A percentile compares a stretch with the other conserved stretches of the same genome.
phyloP scores from a whole-genome alignment of 2,113 vertebrate genomes.

The Cheirogaleus medius region DNA sequence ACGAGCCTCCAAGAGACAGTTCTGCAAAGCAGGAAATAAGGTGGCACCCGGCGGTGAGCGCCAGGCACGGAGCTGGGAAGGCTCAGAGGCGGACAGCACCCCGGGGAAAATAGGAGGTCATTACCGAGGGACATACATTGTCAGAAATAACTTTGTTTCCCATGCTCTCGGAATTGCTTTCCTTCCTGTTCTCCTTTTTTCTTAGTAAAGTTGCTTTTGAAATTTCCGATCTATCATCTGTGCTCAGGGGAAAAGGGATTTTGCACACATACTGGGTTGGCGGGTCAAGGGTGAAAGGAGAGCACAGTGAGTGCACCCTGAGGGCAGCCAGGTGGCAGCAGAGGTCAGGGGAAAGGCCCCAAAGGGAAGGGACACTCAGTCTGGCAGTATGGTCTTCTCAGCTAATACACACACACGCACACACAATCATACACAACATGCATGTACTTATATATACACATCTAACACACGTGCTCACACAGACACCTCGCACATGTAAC shows the following conservation, averaged over 20 bases:
- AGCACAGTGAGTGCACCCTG: no score
- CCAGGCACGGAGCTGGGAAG: background rate
- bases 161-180: background rate
- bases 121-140: background rate
- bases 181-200: background rate
- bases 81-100: background rate
- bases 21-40: background rate
- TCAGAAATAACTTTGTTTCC: slow-evolving; percentile 32
- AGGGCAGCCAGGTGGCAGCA: background rate
- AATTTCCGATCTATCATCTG: background rate
- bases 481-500: background rate
- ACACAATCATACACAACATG: background rate
- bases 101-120: background rate
- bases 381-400: background rate
- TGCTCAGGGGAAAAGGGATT: background rate
- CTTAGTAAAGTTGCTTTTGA: background rate
- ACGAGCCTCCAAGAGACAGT: background rate
- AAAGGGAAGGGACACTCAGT: background rate
- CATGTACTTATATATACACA: background rate
- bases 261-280: background rate
- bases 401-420: background rate
- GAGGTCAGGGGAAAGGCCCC: background rate
- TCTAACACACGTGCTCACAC: background rate
- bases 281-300: background rate
- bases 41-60: background rate